phyloP scores from a whole-genome alignment of 2,888 invertebrate species.

The Morpho deidamia region DNA sequence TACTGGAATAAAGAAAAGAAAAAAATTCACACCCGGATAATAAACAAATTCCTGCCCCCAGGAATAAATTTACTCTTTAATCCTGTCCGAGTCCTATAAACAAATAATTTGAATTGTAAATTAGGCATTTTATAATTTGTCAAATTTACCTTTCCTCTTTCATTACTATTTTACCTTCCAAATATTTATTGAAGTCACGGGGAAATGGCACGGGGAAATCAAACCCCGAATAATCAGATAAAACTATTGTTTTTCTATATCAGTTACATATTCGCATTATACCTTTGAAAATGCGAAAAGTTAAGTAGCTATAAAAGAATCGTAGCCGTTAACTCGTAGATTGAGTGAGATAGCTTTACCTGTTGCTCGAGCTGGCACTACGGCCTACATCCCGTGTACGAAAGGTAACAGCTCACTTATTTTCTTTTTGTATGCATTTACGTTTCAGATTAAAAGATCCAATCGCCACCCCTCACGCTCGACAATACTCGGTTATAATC shows the following conservation, averaged over 20 bases:
- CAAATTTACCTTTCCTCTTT: constrained; percentile 29
- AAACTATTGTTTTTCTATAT: neutral
- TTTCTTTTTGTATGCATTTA: constrained; percentile 75
- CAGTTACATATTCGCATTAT: neutral
- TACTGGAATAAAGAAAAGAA: constrained; percentile 20
- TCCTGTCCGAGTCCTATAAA: constrained; percentile 44
- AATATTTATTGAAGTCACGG: too few species aligned
- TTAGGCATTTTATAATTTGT: constrained; percentile 48
- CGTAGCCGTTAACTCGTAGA: constrained; percentile 17
- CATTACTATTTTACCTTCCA: constrained; percentile 1
- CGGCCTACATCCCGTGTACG: constrained; percentile 49
- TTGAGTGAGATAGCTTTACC: constrained; percentile 47
- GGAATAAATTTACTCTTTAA: constrained; percentile 59
- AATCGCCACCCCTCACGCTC: constrained; percentile 65
- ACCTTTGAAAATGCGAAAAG: constrained; percentile 6
- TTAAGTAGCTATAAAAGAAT: constrained; percentile 13
- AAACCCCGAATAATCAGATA: too few species aligned
- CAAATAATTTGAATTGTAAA: constrained; percentile 64
- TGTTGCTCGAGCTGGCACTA: constrained; percentile 50
- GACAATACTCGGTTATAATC: constrained; percentile 49
- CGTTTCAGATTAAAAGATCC: constrained; percentile 77
- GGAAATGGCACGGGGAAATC: too few species aligned
- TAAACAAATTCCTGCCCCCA: constrained; percentile 46
- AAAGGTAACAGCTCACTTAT: constrained; percentile 56
- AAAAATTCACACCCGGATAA: constrained; percentile 32